phyloP scores from a whole-genome alignment of 2,113 vertebrate genomes.

The Cololabis saira region DNA sequence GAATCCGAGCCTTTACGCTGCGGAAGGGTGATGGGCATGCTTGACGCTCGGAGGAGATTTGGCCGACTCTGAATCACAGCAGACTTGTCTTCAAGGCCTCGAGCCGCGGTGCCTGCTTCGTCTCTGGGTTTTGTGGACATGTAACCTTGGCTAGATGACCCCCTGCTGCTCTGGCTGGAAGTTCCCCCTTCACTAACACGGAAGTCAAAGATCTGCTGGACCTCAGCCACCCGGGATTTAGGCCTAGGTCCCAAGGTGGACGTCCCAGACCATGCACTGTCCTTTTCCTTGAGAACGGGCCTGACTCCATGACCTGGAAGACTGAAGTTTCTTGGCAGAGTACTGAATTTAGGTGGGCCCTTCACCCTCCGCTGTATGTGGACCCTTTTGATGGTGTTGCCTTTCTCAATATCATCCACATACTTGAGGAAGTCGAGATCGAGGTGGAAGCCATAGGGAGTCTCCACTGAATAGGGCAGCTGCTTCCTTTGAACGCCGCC shows the following conservation, averaged over 20 bases:
- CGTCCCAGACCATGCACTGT: constrained; percentile 80
- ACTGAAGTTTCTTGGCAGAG: constrained; percentile 96
- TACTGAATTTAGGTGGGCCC: constrained; percentile 94
- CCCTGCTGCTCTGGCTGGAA: constrained; percentile 35
- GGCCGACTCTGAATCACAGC: constrained; percentile 80
- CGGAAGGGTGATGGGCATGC: constrained; percentile 89
- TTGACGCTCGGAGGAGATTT: constrained; percentile 90
- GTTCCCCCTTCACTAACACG: constrained; percentile 56
- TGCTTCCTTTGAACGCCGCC: constrained; percentile 85
- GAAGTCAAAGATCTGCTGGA: constrained; percentile 80
- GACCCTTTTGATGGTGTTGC: constrained; percentile 94
- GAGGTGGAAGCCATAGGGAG: constrained; percentile 95
- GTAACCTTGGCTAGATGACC: constrained; percentile 47
- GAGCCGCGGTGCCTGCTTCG: constrained; percentile 49
- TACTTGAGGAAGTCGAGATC: constrained; percentile 99
- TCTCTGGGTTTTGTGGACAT: constrained; percentile 73
- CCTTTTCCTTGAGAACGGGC: constrained; percentile 76
- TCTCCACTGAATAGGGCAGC: constrained; percentile 95
- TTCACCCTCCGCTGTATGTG: constrained; percentile 92
- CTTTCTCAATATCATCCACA: constrained; percentile 98
- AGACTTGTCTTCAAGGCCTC: constrained; percentile 64
- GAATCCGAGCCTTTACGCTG: constrained; percentile 78
- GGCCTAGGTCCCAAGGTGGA: constrained; percentile 84
- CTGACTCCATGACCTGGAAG: constrained; percentile 86
- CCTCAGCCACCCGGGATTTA: constrained; percentile 81